These are phyloP conservation scores for Tineola bisselliella DNA, from an alignment of 2,888 invertebrate species.

Conservation along the genomic window DNA sequence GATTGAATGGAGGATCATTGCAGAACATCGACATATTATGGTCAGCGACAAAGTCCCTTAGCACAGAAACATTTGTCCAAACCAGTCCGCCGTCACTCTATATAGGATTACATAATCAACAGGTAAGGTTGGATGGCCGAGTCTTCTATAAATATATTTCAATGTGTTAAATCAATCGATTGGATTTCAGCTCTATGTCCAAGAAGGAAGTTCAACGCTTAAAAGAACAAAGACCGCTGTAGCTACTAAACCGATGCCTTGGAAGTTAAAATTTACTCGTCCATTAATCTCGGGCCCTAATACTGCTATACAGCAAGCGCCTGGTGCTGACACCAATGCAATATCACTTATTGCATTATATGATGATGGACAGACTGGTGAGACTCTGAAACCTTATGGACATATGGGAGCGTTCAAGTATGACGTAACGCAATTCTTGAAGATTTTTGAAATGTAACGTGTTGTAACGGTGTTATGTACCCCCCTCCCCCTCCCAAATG, in stretches of 20 bases:
- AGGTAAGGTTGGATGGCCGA: constrained; percentile 49
- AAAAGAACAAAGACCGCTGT: constrained; percentile 38
- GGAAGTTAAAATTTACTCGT: constrained; percentile 76
- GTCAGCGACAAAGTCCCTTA: constrained; percentile 50
- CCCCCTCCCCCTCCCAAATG: no score
- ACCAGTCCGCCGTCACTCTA: constrained; percentile 75
- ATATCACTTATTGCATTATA: constrained; percentile 80
- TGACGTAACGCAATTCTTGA: no score
- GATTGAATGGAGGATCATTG: constrained; percentile 73
- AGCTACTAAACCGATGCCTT: constrained; percentile 67
- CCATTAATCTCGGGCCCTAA: constrained; percentile 46
- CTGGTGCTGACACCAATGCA: constrained; percentile 51
- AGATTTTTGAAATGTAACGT: no score
- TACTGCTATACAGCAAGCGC: constrained; percentile 37
- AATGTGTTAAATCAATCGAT: not conserved
- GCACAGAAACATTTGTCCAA: constrained; percentile 25
- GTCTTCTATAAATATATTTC: no score
- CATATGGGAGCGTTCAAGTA: no score
- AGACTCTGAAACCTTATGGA: no score
- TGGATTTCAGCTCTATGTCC: constrained; percentile 71
- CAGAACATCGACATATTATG: constrained; percentile 79
- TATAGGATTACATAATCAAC: constrained; percentile 83
- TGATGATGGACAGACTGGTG: constrained; percentile 76
- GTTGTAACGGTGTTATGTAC: no score
- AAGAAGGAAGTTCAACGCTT: constrained; percentile 59